A percentile compares a stretch with the other conserved stretches of the same genome.
These are phyloP conservation scores for Lasaia peninsularis DNA, from an alignment of 1,140 invertebrate genomes.

Conservation along the genomic window DNA sequence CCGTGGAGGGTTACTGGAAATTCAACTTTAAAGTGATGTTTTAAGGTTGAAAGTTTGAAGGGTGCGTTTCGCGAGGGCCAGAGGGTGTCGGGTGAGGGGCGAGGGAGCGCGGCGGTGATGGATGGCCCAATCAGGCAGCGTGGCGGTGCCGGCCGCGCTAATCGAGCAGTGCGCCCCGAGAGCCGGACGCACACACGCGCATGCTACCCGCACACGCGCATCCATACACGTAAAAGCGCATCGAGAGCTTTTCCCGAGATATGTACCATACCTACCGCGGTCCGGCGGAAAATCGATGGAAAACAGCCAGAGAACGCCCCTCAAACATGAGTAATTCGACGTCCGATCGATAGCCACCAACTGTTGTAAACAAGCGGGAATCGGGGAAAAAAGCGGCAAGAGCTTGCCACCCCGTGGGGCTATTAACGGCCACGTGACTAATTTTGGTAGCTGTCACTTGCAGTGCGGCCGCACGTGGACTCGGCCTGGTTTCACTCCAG, in stretches of 20 bases:
- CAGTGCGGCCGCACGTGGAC: conserved; percentile 51
- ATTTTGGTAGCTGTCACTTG: conserved; percentile 64
- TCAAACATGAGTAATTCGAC: conserved; percentile 53
- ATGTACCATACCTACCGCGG: conserved; percentile 32
- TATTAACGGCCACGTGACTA: conserved; percentile 68
- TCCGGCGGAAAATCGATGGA: conserved; percentile 55
- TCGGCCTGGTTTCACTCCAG: conserved; percentile 12
- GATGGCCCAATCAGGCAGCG: conserved; percentile 75
- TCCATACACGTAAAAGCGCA: conserved; percentile 43
- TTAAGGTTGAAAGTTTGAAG: conserved; percentile 25
- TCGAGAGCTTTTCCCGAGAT: conserved; percentile 42
- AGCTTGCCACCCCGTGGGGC: conserved; percentile 45
- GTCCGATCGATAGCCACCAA: conserved; percentile 65
- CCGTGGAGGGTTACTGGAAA: neutral
- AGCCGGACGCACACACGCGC: conserved; percentile 45
- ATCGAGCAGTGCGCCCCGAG: conserved; percentile 63
- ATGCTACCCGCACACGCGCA: conserved; percentile 36
- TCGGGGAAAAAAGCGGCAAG: conserved; percentile 52
- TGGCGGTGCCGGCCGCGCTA: conserved; percentile 61
- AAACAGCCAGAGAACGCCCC: conserved; percentile 50
- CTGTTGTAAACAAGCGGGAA: conserved; percentile 66
- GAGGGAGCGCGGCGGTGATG: conserved; percentile 55
- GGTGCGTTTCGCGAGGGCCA: conserved; percentile 23
- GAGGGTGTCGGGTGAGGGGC: conserved; percentile 38
- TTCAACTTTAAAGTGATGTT: conserved; percentile 7